Evolutionary conservation across 1,140 invertebrate species (phyloP), one percentile per base, ranked within the genome.

Genomic region (Leptopilina clavipes): DNA sequence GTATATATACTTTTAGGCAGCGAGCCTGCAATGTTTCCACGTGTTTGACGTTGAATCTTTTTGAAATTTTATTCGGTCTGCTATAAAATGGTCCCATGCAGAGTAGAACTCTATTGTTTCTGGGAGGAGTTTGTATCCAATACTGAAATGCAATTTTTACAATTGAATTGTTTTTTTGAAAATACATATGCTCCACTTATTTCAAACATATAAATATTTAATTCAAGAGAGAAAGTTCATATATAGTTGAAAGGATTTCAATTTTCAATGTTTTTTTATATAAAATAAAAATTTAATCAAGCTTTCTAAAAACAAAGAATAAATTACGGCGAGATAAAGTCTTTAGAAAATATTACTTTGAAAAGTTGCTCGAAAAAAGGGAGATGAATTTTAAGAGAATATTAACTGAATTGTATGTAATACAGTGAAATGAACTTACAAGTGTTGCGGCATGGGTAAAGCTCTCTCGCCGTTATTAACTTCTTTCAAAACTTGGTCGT

Each of bases 401-500:
- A 40, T 40, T 40, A 40, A 40, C 37, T 40, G 37, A 43, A 70
- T 48, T 71, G 19, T n/a, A n/a, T 45, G 45, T 71, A 12, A 17
- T 3, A 40, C n/a, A 12, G 17, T 45, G 43, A 72, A 73, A 73
- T 37, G 31, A 76, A 87, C 88, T 85, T 84, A 92, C 91, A 91
- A 85, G 75, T 92, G 86, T 70, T 90, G 86, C 3, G 91, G 91
- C 84, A 90, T 89, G 0, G 82, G 74, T 12, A 91, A 79, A 17
- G 73, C 65, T 18, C 79, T 73, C 22, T 83, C 79, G 0, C 84
- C 82, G 7, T 78, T 76, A 22, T 73, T 71, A 54, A 82, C 84
- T 44, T 88, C 73, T 0, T 83, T 45, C 2, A 87, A 74, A 56
- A 91, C 73, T 43, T 88, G 72, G 52, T 91, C 88, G 71, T 91